Evolutionary conservation across 2,888 invertebrate species (phyloP).

Genomic region (Drosophila paramelanica): DNA sequence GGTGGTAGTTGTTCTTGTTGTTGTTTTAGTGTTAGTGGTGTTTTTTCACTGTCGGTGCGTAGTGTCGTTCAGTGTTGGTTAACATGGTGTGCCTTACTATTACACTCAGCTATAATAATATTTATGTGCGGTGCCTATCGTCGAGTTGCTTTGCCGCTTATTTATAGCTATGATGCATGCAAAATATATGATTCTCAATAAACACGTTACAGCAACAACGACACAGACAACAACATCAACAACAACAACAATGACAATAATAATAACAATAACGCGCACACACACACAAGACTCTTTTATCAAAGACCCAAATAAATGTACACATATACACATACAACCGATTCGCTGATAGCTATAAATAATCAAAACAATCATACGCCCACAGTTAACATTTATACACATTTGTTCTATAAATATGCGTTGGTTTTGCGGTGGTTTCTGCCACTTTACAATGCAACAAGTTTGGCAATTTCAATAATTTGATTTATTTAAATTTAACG

Average conservation of each 20-base stretch:
- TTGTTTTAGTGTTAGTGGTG: constrained; percentile 3
- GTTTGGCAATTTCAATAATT: constrained; percentile 3
- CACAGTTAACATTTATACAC: constrained; percentile 16
- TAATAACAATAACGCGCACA: constrained; percentile 18
- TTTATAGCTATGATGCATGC: constrained; percentile 77
- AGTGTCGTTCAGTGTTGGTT: constrained; percentile 35
- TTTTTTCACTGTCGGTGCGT: constrained; percentile 12
- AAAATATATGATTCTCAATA: constrained; percentile 77
- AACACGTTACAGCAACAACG: constrained; percentile 51
- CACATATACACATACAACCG: not conserved
- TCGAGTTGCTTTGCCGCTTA: constrained; percentile 55
- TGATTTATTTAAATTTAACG: not conserved
- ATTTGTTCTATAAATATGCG: constrained; percentile 6
- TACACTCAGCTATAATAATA: constrained; percentile 74
- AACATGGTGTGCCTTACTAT: constrained; percentile 69
- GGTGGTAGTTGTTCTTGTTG: too few relatives aligned
- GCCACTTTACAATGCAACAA: constrained; percentile 21
- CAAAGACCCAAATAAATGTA: constrained; percentile 20
- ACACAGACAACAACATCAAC: constrained; percentile 30
- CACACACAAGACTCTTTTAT: constrained; percentile 36
- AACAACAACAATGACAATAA: constrained; percentile 31
- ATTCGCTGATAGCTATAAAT: constrained; percentile 40
- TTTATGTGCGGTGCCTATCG: constrained; percentile 57
- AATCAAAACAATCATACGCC: constrained; percentile 22
- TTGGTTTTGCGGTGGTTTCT: not conserved